Evolutionary conservation across 2,113 vertebrate genomes (phyloP), one percentile per base, ranked within the genome.

Genomic region (Saiga tatarica): DNA sequence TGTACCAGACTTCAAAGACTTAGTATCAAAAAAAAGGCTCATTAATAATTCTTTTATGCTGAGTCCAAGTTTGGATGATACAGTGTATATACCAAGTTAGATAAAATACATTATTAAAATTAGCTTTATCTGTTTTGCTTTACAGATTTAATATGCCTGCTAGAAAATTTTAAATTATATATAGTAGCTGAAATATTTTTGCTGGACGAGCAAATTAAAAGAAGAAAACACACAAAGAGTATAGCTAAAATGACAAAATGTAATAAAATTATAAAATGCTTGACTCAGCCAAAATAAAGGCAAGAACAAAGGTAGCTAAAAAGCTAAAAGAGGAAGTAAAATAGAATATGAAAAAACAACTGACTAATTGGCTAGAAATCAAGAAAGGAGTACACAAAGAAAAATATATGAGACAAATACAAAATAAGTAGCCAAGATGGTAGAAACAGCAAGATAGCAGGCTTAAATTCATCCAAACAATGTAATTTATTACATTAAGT

Each of bases 111-210:
- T 33, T 60, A 60, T 39, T 89, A 95, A 96, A 87, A 95, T 92
- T 94, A 87, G 62, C 47, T 96, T 93, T 76, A 84, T 55, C 42
- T 95, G 55, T 67, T 91, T 92, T 82, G 26, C 42, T 93, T 98
- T 94, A n/a, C 21, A 96, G 64, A 82, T 78, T 86, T 87, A 89
- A 87, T 81, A 7, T 79, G 25, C 14, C 23, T 97, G 45, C 12
- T 85, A 93, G 45, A 87, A 95, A 93, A 96, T 15, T 52, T 78
- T 15, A 64, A 93, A 89, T 74, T 85, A 82, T 7, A 39, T 59
- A 59, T 59, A 71, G 12, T 81, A 16, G 30, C 81, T 78, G 7
- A 8, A 64, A 26, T 79, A 89, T 42, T 84, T 76, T 42, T 87
- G 50, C 55, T 60, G 90, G 28, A 86, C 39, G 42, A 71, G 36